Conservation (phyloP, 2,797 vertebrate species). For the Pseudochromis fuscus region DNA sequence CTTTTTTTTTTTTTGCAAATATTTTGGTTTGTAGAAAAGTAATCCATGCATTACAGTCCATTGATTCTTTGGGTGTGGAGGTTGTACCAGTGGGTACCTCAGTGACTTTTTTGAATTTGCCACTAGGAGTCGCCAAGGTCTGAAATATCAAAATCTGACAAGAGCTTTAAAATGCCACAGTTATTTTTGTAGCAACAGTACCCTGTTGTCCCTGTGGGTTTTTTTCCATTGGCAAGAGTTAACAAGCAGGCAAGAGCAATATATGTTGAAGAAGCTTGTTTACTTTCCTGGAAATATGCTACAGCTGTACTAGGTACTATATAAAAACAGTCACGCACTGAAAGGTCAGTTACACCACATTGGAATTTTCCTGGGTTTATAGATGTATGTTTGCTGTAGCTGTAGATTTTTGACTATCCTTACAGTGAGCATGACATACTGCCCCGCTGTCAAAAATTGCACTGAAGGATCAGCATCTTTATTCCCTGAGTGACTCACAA, state of each 20-base stretch:
- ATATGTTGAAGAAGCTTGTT: background rate
- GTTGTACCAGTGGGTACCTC: background rate
- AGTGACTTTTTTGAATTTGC: background rate
- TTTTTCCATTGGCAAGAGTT: conserved; percentile 2
- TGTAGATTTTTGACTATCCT: too few species aligned
- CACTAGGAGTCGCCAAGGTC: conserved; percentile 45
- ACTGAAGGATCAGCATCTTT: too few species aligned
- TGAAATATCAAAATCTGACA: background rate
- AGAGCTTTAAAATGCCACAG: background rate
- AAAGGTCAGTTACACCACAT: background rate
- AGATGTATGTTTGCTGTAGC: too few species aligned
- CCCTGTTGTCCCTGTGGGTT: background rate
- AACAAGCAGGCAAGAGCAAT: conserved; percentile 2
- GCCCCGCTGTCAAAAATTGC: too few species aligned
- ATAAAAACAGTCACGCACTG: background rate
- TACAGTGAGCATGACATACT: too few species aligned
- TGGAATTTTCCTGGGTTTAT: background rate
- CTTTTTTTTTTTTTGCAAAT: too few species aligned
- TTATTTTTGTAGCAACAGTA: conserved; percentile 12
- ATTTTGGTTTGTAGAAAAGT: too few species aligned
- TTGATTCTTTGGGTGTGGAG: background rate
- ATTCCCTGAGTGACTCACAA: too few species aligned
- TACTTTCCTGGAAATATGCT: conserved; percentile 5
- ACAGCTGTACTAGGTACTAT: background rate
- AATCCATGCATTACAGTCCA: too few species aligned